phyloP scores from a whole-genome alignment of 37 sponge, comb jelly and placozoan genomes.

The Beroe forskalii region DNA sequence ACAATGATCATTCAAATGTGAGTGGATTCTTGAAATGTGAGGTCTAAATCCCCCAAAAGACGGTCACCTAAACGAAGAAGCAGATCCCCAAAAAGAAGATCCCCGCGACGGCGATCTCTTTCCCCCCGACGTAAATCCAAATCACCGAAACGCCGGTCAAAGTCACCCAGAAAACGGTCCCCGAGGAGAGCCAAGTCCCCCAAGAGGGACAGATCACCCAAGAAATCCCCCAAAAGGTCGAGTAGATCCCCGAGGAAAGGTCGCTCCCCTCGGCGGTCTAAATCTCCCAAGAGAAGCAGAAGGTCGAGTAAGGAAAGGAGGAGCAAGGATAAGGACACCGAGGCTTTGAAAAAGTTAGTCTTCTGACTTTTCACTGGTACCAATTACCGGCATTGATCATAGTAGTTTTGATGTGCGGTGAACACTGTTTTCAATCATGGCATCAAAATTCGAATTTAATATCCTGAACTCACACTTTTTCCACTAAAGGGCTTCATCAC shows the following conservation, averaged over 20 bases:
- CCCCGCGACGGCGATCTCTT: not conserved
- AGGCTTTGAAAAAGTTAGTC: not conserved
- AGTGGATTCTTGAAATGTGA: too few species aligned
- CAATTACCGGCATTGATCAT: not conserved
- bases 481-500: not conserved
- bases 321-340: not conserved
- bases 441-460: not conserved
- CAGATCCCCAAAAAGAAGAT: conserved; percentile 30
- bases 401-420: too few species aligned
- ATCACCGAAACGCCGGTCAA: not conserved
- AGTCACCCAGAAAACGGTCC: not conserved
- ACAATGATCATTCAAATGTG: too few species aligned
- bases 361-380: too few species aligned
- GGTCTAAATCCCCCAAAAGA: not conserved
- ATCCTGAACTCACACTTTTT: not conserved
- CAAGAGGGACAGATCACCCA: not conserved
- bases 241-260: not conserved
- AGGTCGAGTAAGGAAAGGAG: not conserved
- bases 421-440: too few species aligned
- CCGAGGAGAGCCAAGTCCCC: not conserved
- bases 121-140: not conserved
- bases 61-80: not conserved
- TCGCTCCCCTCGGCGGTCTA: not conserved
- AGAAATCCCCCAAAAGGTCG: too few species aligned
- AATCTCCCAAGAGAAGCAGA: not conserved